phyloP scores from a whole-genome alignment of 2,113 vertebrate species.

The Xenopus laevis region DNA sequence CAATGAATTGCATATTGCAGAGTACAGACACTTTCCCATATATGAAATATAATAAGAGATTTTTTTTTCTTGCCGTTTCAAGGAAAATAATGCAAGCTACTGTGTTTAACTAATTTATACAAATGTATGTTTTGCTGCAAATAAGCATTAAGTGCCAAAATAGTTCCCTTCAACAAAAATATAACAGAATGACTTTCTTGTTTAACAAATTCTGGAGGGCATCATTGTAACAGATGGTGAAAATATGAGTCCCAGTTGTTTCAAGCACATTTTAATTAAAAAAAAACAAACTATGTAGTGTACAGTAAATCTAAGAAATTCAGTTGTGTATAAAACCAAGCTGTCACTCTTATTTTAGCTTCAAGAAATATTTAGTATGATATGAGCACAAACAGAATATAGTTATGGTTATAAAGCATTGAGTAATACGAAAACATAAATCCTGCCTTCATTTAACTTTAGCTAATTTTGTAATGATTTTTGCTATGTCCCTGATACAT shows the following conservation, averaged over 20 bases:
- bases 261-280: conserved; percentile 15
- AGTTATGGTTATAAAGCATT: background rate
- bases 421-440: background rate
- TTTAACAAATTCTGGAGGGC: conserved; percentile 40
- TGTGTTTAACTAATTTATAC: background rate
- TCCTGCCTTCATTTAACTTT: background rate
- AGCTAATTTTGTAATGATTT: background rate
- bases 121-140: background rate
- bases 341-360: conserved; percentile 16
- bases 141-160: conserved; percentile 10
- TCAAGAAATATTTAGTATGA: conserved; percentile 7
- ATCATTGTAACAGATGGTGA: conserved; percentile 35
- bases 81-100: background rate
- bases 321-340: conserved; percentile 15
- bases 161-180: conserved; percentile 2
- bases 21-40: too few relatives aligned
- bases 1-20: too few relatives aligned
- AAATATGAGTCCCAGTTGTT: conserved; percentile 37
- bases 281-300: conserved; percentile 16
- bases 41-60: too few relatives aligned
- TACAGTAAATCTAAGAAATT: conserved; percentile 26
- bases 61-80: too few relatives aligned
- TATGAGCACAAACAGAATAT: background rate
- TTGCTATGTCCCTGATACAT: too few relatives aligned
- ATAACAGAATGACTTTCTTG: conserved; percentile 28